Evolutionary conservation across 2,888 invertebrate species (phyloP).

Genomic region (Stomorhina lunata): DNA sequence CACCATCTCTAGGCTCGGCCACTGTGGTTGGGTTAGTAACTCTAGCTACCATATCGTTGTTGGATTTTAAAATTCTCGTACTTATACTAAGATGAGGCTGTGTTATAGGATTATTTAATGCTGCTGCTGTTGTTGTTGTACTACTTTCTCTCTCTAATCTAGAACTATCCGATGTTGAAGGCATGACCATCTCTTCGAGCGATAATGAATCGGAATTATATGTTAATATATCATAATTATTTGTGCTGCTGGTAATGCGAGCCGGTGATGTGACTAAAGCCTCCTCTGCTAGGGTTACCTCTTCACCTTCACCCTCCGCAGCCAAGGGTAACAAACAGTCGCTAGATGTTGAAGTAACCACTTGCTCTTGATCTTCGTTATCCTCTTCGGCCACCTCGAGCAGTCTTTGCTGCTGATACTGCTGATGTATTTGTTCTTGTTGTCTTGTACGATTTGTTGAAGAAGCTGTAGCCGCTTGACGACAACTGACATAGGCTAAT

Average conservation of each 20-base stretch:
- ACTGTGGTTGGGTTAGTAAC: constrained; percentile 55
- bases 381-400: constrained; percentile 19
- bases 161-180: constrained; percentile 65
- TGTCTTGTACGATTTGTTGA: constrained; percentile 41
- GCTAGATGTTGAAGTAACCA: constrained; percentile 74
- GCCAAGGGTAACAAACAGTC: constrained; percentile 63
- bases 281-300: constrained; percentile 66
- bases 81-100: constrained; percentile 68
- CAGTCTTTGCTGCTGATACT: constrained; percentile 10
- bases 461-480: constrained; percentile 56
- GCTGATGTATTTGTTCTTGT: constrained; percentile 49
- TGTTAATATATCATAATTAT: constrained; percentile 72
- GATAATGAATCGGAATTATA: constrained; percentile 62
- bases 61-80: constrained; percentile 51
- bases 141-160: constrained; percentile 33
- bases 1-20: constrained; percentile 27
- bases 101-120: constrained; percentile 43
- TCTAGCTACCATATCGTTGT: constrained; percentile 63
- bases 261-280: constrained; percentile 71
- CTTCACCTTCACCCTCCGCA: constrained; percentile 64
- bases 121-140: constrained; percentile 11
- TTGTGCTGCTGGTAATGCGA: constrained; percentile 78
- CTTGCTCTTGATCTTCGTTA: constrained; percentile 72
- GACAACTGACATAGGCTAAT: constrained; percentile 58
- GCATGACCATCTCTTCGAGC: constrained; percentile 61